phyloP scores from a whole-genome alignment of 2,888 invertebrate species.

The Philhelius pedissequus region DNA sequence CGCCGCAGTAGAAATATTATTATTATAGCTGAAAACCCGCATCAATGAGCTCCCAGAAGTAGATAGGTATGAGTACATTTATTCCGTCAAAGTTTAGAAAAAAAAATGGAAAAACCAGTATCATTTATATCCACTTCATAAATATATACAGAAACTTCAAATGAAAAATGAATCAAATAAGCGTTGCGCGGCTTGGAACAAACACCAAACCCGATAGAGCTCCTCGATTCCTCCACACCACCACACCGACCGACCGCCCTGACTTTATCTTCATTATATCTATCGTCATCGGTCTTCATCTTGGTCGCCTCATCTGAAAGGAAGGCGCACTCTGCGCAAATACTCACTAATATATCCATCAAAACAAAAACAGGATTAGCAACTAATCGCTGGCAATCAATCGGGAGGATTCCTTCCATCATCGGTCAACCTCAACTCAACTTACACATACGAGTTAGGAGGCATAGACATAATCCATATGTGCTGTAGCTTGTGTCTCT shows the following conservation, averaged over 20 bases:
- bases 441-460: no score
- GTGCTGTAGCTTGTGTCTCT: constrained; percentile 33
- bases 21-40: constrained; percentile 18
- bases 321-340: constrained; percentile 47
- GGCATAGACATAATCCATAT: constrained; percentile 42
- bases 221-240: not conserved
- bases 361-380: constrained; percentile 69
- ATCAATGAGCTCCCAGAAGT: constrained; percentile 16
- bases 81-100: not conserved
- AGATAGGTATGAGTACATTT: not conserved
- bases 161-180: constrained; percentile 46
- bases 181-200: constrained; percentile 42
- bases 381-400: constrained; percentile 68
- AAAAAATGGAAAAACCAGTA: constrained; percentile 34
- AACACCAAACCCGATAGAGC: not conserved
- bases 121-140: constrained; percentile 60
- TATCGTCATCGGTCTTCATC: constrained; percentile 6
- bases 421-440: constrained; percentile 52
- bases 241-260: no score
- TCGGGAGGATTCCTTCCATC: constrained; percentile 59
- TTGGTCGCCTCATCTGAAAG: not conserved
- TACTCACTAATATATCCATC: constrained; percentile 66
- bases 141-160: constrained; percentile 36
- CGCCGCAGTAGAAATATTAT: constrained; percentile 8
- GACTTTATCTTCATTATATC: not conserved